These are phyloP conservation scores for Achatina immaculata DNA, from an alignment of 1,140 invertebrate species.

Conservation along the genomic window DNA sequence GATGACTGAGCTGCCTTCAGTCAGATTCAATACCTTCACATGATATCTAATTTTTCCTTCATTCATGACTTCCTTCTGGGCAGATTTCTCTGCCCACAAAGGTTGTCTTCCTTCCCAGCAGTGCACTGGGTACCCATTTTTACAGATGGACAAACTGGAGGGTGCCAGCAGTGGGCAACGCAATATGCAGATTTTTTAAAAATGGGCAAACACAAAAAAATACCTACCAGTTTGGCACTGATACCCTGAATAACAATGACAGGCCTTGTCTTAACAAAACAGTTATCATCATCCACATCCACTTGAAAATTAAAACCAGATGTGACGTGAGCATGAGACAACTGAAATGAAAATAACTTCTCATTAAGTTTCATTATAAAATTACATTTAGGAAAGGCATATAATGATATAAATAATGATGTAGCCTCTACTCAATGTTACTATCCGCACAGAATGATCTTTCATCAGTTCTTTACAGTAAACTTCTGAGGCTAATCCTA, in stretches of 20 bases:
- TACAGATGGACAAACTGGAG: no score
- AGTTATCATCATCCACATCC: constrained; percentile 48
- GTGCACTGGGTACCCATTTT: no score
- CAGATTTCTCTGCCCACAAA: no score
- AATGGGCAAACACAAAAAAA: neutral
- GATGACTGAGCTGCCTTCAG: no score
- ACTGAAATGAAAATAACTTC: constrained; percentile 66
- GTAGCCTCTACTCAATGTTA: neutral
- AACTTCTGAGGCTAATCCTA: no score
- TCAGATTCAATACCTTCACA: no score
- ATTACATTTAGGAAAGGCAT: neutral
- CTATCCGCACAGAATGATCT: neutral
- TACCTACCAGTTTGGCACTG: constrained; percentile 51
- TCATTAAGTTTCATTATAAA: constrained; percentile 34
- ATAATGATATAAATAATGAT: neutral
- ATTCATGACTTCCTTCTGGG: no score
- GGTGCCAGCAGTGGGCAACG: no score
- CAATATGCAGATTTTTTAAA: no score
- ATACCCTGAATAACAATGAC: constrained; percentile 54
- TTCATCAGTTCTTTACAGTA: no score
- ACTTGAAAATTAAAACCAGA: constrained; percentile 77
- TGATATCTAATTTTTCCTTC: no score
- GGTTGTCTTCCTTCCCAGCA: no score
- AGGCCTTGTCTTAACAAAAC: constrained; percentile 44
- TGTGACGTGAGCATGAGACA: constrained; percentile 86